These are phyloP conservation scores for Camptogramma bilineatum DNA, from an alignment of 2,888 invertebrate species.

Conservation along the genomic window DNA sequence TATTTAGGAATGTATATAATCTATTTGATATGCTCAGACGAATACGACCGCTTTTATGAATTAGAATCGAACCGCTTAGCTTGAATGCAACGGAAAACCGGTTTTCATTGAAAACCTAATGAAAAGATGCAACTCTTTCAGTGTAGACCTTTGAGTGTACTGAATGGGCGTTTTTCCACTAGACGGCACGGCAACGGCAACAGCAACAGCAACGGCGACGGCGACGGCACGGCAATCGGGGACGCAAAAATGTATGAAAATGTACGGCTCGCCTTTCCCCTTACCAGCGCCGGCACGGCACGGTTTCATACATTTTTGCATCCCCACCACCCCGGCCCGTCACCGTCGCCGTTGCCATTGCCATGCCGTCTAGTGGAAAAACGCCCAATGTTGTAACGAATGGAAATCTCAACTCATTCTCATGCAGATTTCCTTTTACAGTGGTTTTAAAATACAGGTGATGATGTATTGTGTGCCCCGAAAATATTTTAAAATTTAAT, in stretches of 20 bases:
- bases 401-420: conserved; percentile 41
- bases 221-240: too few relatives aligned
- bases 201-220: too few relatives aligned
- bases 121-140: conserved; percentile 20
- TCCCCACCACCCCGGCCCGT: too few relatives aligned
- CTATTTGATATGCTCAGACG: neutral
- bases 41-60: neutral
- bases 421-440: conserved; percentile 39
- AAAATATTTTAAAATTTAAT: conserved; percentile 7
- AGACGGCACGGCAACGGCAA: too few relatives aligned
- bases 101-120: conserved; percentile 1
- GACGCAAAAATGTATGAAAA: too few relatives aligned
- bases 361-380: too few relatives aligned
- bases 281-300: too few relatives aligned
- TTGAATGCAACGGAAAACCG: neutral
- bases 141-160: conserved; percentile 23
- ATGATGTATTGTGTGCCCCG: conserved; percentile 21
- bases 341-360: too few relatives aligned
- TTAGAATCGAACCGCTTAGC: neutral
- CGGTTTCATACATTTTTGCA: too few relatives aligned
- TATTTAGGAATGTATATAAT: too few relatives aligned
- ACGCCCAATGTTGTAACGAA: conserved; percentile 41
- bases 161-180: too few relatives aligned
- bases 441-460: conserved; percentile 26
- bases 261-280: too few relatives aligned